phyloP scores from a whole-genome alignment of 2,797 vertebrate species.

The Hirundo rustica region DNA sequence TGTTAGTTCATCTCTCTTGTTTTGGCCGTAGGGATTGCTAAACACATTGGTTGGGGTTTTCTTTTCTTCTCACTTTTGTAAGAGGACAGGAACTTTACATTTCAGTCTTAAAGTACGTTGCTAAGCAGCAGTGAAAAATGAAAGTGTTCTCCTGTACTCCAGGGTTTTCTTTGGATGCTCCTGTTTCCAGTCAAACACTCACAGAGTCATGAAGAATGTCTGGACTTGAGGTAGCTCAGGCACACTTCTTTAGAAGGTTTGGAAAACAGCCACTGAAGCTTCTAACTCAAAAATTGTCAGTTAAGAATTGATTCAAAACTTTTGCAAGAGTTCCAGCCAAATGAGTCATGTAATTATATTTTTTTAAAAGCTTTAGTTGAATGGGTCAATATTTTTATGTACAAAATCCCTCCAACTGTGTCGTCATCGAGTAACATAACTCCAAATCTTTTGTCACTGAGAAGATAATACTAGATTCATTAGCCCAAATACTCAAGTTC shows the following conservation, averaged over 20 bases:
- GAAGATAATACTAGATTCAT: not conserved
- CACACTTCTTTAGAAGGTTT: not conserved
- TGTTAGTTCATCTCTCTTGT: not conserved
- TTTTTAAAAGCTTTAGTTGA: not conserved
- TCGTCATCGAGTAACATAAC: not conserved
- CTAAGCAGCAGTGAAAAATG: not conserved
- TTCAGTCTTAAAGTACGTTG: not conserved
- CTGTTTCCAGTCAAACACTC: not conserved
- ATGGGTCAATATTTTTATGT: not conserved
- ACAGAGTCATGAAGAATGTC: not conserved
- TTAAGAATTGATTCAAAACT: not conserved
- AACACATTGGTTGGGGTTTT: fast-evolving
- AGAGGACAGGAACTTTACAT: not conserved
- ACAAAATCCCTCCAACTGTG: not conserved
- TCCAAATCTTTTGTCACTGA: not conserved
- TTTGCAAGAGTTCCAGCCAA: not conserved
- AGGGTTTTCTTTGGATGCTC: not conserved
- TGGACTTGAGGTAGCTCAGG: not conserved
- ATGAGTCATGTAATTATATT: not conserved
- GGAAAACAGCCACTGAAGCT: not conserved
- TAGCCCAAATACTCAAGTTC: not conserved
- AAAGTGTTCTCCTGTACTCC: not conserved
- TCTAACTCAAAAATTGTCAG: not conserved
- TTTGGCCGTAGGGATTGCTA: not conserved
- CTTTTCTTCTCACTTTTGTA: not conserved